phyloP scores from a whole-genome alignment of 2,888 invertebrate species.

The Microctonus brassicae region DNA sequence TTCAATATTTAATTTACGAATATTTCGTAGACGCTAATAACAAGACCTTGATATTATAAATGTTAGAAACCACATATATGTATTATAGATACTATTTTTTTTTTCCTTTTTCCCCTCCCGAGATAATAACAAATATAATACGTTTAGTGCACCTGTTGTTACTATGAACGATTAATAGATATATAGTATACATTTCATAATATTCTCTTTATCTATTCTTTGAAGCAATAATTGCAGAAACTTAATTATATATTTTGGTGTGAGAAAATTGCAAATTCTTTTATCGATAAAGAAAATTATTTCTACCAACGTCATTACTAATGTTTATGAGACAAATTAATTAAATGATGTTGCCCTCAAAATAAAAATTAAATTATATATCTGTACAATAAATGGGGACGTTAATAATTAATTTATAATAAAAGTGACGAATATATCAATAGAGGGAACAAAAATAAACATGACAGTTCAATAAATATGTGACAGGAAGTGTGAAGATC shows the following conservation, averaged over 20 bases:
- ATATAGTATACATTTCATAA: not conserved
- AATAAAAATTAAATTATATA: not conserved
- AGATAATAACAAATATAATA: constrained; percentile 1
- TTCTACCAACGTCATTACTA: not conserved
- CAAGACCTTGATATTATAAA: not conserved
- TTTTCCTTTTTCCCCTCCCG: not conserved
- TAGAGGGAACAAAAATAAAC: not conserved
- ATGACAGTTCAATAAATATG: not conserved
- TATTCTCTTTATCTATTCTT: not conserved
- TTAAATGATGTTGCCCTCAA: not conserved
- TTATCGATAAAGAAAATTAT: too few relatives aligned
- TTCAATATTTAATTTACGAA: not conserved
- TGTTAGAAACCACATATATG: constrained; percentile 5
- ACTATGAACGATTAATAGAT: not conserved
- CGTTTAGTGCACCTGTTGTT: not conserved
- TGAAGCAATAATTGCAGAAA: not conserved
- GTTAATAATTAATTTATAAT: not conserved
- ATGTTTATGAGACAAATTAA: not conserved
- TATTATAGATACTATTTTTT: too few relatives aligned
- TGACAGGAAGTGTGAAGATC: not conserved
- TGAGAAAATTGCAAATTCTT: not conserved
- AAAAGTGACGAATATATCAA: not conserved
- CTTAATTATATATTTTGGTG: not conserved
- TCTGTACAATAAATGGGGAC: not conserved
- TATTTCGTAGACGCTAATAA: not conserved